These are phyloP conservation scores for Mormyrus proboscirostris DNA, from an alignment of 2,797 vertebrate genomes.

Conservation along the genomic window DNA sequence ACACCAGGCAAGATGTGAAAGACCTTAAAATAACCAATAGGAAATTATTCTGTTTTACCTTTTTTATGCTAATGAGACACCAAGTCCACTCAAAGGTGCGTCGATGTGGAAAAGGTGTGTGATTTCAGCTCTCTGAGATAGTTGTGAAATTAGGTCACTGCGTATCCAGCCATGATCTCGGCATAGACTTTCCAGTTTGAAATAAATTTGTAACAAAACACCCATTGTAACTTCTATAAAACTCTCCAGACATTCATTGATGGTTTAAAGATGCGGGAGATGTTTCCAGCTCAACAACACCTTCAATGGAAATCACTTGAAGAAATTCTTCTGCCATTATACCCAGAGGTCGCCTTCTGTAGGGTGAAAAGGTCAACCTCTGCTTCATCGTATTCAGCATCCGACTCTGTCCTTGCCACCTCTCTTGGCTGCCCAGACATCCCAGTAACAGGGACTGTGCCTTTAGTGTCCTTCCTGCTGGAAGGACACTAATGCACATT, in stretches of 20 bases:
- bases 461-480: background rate
- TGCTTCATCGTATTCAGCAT: background rate
- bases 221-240: background rate
- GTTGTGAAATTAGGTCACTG: background rate
- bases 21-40: slow-evolving; percentile 1
- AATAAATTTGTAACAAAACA: background rate
- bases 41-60: background rate
- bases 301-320: background rate
- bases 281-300: background rate
- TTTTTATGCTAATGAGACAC: slow-evolving; percentile 6
- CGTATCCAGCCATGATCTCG: background rate
- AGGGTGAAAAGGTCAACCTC: background rate
- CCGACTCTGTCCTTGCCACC: background rate
- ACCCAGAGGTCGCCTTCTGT: background rate
- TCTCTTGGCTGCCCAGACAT: background rate
- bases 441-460: background rate
- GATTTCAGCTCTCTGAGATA: background rate
- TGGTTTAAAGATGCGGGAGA: background rate
- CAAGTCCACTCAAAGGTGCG: background rate
- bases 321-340: background rate
- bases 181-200: background rate
- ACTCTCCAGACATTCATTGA: background rate
- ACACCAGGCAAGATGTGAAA: background rate
- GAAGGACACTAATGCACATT: background rate
- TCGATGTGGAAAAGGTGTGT: background rate